phyloP scores from a whole-genome alignment of 2,888 invertebrate genomes.

The Frankliniella intonsa region DNA sequence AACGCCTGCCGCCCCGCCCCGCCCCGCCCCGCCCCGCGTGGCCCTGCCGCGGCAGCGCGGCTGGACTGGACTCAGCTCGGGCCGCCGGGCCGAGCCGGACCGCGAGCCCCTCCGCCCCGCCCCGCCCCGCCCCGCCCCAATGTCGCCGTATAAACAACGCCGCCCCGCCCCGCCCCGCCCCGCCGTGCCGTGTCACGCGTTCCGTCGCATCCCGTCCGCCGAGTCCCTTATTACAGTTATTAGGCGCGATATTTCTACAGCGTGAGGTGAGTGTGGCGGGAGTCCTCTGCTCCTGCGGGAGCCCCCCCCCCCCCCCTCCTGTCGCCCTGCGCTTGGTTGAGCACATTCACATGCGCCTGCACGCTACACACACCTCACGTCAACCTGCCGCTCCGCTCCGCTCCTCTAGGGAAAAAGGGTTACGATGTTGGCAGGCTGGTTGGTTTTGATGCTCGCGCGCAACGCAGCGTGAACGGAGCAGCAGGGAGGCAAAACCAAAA shows the following conservation, averaged over 20 bases:
- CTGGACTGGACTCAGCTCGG: neutral
- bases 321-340: slow-evolving; percentile 6
- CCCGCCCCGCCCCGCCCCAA: neutral
- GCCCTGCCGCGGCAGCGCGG: neutral
- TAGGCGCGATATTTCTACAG: slow-evolving; percentile 22
- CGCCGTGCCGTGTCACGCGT: slow-evolving; percentile 4
- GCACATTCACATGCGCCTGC: slow-evolving; percentile 7
- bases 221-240: slow-evolving; percentile 17
- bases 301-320: neutral
- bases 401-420: too few relatives aligned
- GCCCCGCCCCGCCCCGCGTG: neutral
- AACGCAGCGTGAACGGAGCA: neutral
- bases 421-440: too few relatives aligned
- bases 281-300: too few relatives aligned
- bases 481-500: neutral
- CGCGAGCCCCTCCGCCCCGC: neutral
- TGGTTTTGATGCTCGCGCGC: neutral
- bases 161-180: neutral
- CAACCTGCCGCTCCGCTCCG: neutral
- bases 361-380: slow-evolving; percentile 15
- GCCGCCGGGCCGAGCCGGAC: neutral
- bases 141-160: slow-evolving; percentile 5
- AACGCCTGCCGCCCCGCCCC: neutral
- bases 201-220: neutral
- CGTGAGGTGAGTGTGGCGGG: neutral